Evolutionary conservation across 2,888 invertebrate species (phyloP), one percentile per base, ranked within the genome.

Genomic region (Xestobium rufovillosum): DNA sequence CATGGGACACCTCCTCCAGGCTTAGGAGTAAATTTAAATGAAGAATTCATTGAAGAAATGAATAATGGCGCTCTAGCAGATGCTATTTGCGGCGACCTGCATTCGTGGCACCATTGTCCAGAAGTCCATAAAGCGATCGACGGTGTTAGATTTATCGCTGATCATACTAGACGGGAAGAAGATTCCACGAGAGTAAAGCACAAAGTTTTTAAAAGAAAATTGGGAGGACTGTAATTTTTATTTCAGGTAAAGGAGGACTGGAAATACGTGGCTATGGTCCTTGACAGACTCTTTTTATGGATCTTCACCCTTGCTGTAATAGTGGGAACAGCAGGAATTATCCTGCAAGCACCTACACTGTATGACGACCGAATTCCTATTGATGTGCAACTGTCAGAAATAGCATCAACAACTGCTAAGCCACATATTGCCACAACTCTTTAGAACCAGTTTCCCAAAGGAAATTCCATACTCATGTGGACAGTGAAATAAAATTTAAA

Each of bases 261-360:
- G 96, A 96, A 96, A 67, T 96, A 91, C 69, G 94, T 96, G 52
- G 95, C 95, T 45, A 92, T 95, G 90, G 95, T 96, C 49, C 74
- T 96, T 63, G 96, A 96, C 69, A 78, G 96, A 45, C 75, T 97
- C 58, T 96, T 96, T 71, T 77, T 96, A 56, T 94, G 92, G 87
- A 92, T 96, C 65, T 96, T 96, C 72, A 92, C 94, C 52, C 74
- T 92, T 60, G 92, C 95, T 32, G 94, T 94, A 57, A 73, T 95
- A 46, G 87, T 92, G 48, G 95, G 95, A 28, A 92, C 89, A 34
- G 89, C 89, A 15, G 90, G 90, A 36, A 92, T 94, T 63, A 92
- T 94, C 59, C 75, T 94, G 50, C 91, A 92, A 70, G 94, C 94
- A 44, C 94, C 94, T 28, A 91, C 92, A 41, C 73, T 94, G 45